Base-by-base conservation (phyloP, 2,888 invertebrate genomes). In the Callyntrura guangdongensis region DNA sequence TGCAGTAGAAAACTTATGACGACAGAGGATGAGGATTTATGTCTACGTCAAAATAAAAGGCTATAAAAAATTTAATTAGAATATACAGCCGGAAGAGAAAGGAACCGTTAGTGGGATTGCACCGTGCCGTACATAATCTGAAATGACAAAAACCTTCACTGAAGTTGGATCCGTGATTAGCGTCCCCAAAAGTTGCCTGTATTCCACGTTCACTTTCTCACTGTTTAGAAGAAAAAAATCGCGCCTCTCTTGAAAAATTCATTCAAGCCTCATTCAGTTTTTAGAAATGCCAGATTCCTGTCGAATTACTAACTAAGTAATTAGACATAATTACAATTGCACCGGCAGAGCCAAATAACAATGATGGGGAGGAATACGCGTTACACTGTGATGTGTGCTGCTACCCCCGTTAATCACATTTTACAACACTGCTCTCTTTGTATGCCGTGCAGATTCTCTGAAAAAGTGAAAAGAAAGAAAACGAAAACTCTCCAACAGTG, bases 241-340 rank as follows among this genome's bases (percentile, higher is more conserved):
- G 36, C n/a, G n/a, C n/a, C n/a, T 22, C 5, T 59, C 22, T 53
- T 36, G 17, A 72, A n/a, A n/a, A 36, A 25, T 67, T 47, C 77
- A 86, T 77, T 64, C 86, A 86, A 25, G 77, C 77, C 27, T 64
- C 64, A 14, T 59, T n/a, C 59, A 27, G 1, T 74, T 69, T 69
- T 59, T 5, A 36, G 36, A 53, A 74, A 74, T 36, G 49, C 22
- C 20, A 53, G 64, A 87, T 67, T 79, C 64, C 67, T 81, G 82
- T 36, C 81, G 49, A 82, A 88, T 88, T 88, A 88, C 53, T 82
- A 88, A 69, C 53, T 69, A 14, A 17, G 25, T 87, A 87, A 87
- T 88, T 81, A 88, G 14, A 59, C 36, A 9, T 88, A 88, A 88
- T 88, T 88, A 88, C 64, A 47, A n/a, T 22, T 11, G 22, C 17